Conservation (phyloP, 1,140 invertebrate species). For the Drosophila insularis region DNA sequence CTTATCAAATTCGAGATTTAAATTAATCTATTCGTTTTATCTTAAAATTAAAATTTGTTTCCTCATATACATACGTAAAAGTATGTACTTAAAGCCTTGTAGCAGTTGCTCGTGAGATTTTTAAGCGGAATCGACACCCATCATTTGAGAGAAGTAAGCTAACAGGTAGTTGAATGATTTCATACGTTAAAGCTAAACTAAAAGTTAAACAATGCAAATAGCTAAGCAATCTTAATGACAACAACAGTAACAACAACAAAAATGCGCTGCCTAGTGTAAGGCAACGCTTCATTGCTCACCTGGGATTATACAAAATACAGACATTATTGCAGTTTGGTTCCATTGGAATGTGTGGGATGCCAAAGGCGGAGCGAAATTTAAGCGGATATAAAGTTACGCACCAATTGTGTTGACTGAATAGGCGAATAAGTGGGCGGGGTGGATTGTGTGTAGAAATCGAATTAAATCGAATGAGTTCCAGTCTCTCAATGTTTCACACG, state of each 20-base stretch:
- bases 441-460: not conserved
- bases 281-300: slow-evolving; percentile 43
- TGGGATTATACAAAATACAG: not conserved
- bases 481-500: not conserved
- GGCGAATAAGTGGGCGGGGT: not conserved
- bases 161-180: slow-evolving; percentile 62
- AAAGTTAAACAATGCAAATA: slow-evolving; percentile 40
- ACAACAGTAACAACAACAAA: slow-evolving; percentile 9
- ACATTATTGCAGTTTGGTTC: slow-evolving; percentile 4
- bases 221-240: slow-evolving; percentile 46
- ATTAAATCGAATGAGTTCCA: slow-evolving; percentile 16
- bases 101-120: not conserved
- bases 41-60: too few species aligned
- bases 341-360: slow-evolving; percentile 4
- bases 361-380: slow-evolving; percentile 16
- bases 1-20: too few species aligned
- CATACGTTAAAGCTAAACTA: slow-evolving; percentile 18
- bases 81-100: too few species aligned
- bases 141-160: not conserved
- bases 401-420: slow-evolving; percentile 26
- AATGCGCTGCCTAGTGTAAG: slow-evolving; percentile 22
- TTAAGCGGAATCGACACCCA: not conserved
- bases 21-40: too few species aligned
- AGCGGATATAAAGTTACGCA: slow-evolving; percentile 40
- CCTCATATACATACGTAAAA: too few species aligned